Evolutionary conservation across 2,888 invertebrate species (phyloP).

Genomic region (Disparrhopalites patrizii): DNA sequence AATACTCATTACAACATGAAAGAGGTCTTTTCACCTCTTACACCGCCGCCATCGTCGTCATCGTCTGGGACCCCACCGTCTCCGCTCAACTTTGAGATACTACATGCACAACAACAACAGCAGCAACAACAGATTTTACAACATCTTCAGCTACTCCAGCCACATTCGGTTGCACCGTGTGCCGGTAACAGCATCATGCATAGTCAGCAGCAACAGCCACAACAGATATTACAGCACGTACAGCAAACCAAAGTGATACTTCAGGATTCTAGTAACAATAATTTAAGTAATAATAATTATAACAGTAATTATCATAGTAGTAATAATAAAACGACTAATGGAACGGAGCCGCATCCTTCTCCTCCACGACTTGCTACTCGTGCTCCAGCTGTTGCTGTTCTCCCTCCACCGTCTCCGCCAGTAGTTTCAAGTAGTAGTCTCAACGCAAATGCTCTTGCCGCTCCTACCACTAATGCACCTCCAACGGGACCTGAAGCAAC

Average conservation of each 20-base stretch:
- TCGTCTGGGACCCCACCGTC: slow-evolving; percentile 12
- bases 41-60: neutral
- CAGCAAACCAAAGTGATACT: slow-evolving; percentile 15
- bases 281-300: neutral
- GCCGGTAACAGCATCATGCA: neutral
- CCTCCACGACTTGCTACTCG: too few relatives aligned
- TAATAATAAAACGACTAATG: slow-evolving; percentile 4
- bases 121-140: slow-evolving; percentile 4
- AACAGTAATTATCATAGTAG: neutral
- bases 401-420: neutral
- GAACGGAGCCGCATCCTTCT: neutral
- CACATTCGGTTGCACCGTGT: too few relatives aligned
- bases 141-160: neutral
- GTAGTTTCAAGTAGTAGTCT: neutral
- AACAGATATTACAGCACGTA: slow-evolving; percentile 13
- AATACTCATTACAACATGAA: neutral
- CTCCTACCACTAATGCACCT: neutral
- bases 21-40: neutral
- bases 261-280: neutral
- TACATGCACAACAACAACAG: slow-evolving; percentile 4
- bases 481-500: neutral
- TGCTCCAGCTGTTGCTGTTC: too few relatives aligned
- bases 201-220: neutral
- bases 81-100: neutral
- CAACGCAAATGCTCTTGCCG: neutral